Base-by-base conservation (phyloP, 2,888 invertebrate genomes). In the Diogma glabrata region DNA sequence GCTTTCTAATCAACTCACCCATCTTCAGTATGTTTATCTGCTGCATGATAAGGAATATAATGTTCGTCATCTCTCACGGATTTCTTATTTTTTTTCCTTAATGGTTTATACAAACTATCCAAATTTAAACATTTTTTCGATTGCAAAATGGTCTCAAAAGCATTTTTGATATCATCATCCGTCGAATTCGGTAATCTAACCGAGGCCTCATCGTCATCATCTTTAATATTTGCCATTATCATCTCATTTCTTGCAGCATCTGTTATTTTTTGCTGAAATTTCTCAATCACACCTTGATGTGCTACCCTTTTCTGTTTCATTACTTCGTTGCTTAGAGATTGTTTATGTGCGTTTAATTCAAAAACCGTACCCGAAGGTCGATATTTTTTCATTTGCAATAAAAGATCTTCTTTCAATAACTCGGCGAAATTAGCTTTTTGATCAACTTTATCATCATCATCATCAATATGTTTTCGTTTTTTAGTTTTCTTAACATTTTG, bases 241-340 rank as follows among this genome's bases (percentile, higher is more conserved):
- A 53, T 43, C 23, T 43, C 43, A 43, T 43, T 22, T 43, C 23
- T 43, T 4, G 20, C 43, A 2, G 43, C 22, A 43, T 43, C 43
- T 14, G n/a, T 20, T 22, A 43, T 22, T 43, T 43, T 43, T 43
- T 43, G 43, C 43, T 59, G 70, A 52, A 56, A 72, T 67, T 77
- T 69, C 49, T 67, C 65, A 54, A 69, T 67, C 61, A 67, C 55
- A 59, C 79, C 65, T 65, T 80, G 72, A 71, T 94, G 79, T 63
- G 81, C 73, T 56, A 79, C 75, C 47, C 96, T 78, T 68, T 93
- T 94, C 10, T 79, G 75, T 66, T 91, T 89, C 95, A 97, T 97
- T 0, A 88, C 82, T 52, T 79, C 69, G 58, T 85, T 86, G 63
- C 82, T 82, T 1, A 79, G 75, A 0, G 89, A 85, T 64, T 90